phyloP scores from a whole-genome alignment of 2,888 invertebrate genomes.

The Agrochola litura region DNA sequence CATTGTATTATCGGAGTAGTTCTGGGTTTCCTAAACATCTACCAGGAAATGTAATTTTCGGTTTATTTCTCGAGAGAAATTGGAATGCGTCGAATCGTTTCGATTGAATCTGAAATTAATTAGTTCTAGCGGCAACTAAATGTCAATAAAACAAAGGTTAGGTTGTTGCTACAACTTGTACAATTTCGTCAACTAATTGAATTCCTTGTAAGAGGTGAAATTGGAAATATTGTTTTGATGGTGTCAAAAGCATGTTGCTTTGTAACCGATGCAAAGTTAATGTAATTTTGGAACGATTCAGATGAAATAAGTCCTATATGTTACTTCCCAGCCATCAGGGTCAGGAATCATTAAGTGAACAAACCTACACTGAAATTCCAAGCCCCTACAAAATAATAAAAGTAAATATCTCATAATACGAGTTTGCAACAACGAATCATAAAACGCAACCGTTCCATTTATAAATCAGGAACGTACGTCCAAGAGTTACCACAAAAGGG shows the following conservation, averaged over 20 bases:
- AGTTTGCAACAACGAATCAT: constrained; percentile 58
- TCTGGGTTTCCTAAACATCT: not conserved
- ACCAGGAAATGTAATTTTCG: constrained; percentile 14
- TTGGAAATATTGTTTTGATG: not conserved
- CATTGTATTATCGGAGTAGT: not conserved
- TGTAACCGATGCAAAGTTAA: not conserved
- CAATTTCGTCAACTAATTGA: constrained; percentile 6
- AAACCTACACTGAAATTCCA: constrained; percentile 8
- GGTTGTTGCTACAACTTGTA: constrained; percentile 4
- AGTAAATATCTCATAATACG: constrained; percentile 51
- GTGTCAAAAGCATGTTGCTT: not conserved
- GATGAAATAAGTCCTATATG: not conserved
- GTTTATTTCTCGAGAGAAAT: constrained; percentile 8
- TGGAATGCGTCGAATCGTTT: constrained; percentile 8
- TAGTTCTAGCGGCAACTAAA: constrained; percentile 1
- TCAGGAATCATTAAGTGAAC: constrained; percentile 8
- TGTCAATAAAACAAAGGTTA: constrained; percentile 4
- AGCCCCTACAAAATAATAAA: constrained; percentile 26
- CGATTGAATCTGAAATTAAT: constrained; percentile 25
- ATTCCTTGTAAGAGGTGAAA: not conserved
- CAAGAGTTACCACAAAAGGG: constrained; percentile 83
- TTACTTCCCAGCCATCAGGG: constrained; percentile 1
- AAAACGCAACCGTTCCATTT: constrained; percentile 61
- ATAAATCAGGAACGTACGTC: constrained; percentile 71
- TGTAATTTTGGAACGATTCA: not conserved